Conservation (phyloP, 2,113 vertebrate genomes). For the Pomatorhinus ruficollis region DNA sequence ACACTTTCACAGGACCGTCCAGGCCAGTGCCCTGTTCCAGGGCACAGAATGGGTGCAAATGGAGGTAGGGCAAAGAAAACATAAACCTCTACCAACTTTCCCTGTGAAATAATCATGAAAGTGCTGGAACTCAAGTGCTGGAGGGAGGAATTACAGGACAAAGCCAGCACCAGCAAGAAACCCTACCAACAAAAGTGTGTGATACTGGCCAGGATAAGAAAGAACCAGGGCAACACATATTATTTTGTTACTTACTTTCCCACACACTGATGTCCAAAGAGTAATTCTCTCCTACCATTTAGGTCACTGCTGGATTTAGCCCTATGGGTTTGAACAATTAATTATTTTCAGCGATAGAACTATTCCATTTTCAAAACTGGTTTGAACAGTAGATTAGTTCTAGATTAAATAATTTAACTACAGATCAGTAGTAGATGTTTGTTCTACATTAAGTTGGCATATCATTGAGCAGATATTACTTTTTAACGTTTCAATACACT, state of each 20-base stretch:
- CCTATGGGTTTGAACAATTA: constrained; percentile 54
- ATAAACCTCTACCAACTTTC: neutral
- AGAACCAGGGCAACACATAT: neutral
- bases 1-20: neutral
- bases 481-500: constrained; percentile 70
- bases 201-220: neutral
- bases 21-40: fast-evolving
- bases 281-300: neutral
- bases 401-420: constrained; percentile 72
- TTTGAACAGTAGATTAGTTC: constrained; percentile 64
- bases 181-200: neutral
- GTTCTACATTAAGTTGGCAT: constrained; percentile 52
- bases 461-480: constrained; percentile 60
- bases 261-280: fast-evolving
- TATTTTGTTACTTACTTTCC: neutral
- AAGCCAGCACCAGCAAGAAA: neutral
- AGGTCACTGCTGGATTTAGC: constrained; percentile 38
- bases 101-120: neutral
- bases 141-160: neutral
- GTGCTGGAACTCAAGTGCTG: neutral
- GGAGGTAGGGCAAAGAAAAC: neutral
- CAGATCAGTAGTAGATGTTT: constrained; percentile 66
- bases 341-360: constrained; percentile 57
- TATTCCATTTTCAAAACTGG: constrained; percentile 46
- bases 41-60: neutral